Percentiles rank a stretch among this genome's conserved stretches.
Conservation (phyloP, 1,140 invertebrate species). For the Saxidomus purpurata region DNA sequence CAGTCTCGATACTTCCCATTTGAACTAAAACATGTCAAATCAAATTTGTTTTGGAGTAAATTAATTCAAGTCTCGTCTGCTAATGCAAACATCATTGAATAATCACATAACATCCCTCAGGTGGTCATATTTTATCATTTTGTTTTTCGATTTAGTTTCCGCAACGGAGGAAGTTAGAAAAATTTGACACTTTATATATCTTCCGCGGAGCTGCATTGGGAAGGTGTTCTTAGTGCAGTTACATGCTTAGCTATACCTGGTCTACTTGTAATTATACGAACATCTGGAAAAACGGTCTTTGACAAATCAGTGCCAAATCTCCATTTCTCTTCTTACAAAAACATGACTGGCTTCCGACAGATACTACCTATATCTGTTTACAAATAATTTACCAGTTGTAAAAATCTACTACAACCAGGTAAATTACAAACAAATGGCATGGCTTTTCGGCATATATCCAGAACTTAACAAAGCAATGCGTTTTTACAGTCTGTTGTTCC, state of each 20-base stretch:
- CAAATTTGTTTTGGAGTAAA: no score
- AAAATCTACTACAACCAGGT: neutral
- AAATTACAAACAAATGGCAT: neutral
- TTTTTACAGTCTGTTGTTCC: no score
- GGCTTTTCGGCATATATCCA: neutral
- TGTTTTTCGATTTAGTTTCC: no score
- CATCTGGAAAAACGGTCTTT: neutral
- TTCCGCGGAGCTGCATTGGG: neutral
- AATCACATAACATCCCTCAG: no score
- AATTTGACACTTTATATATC: neutral
- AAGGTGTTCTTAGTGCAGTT: neutral
- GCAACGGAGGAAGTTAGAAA: no score
- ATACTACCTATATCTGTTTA: neutral
- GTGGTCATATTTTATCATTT: no score
- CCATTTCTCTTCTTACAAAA: neutral
- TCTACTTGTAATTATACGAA: neutral
- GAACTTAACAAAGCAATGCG: no score
- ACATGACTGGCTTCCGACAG: neutral
- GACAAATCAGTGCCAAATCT: neutral
- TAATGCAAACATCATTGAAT: no score
- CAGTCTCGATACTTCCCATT: no score
- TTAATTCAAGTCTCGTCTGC: no score
- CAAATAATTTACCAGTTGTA: slow-evolving; percentile 9
- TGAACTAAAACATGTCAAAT: no score
- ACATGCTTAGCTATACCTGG: neutral